Conservation (phyloP, 2,113 vertebrate genomes). For the Archocentrus centrarchus region DNA sequence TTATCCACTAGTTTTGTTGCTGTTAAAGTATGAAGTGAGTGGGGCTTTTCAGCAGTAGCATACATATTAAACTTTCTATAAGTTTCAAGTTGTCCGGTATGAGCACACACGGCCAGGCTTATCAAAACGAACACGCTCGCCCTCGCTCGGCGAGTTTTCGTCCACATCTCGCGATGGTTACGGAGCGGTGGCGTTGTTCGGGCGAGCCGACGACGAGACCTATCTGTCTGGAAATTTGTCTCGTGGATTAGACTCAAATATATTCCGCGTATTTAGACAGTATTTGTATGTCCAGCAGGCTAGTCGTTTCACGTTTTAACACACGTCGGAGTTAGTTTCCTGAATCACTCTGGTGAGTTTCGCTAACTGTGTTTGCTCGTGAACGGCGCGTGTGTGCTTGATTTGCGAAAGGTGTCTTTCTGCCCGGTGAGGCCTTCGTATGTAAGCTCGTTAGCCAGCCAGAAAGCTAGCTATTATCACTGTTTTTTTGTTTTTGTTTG, state of each 20-base stretch:
- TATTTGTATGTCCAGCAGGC: constrained; percentile 26
- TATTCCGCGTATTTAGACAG: constrained; percentile 38
- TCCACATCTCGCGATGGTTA: constrained; percentile 70
- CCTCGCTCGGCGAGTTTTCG: neutral
- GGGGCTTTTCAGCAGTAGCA: neutral
- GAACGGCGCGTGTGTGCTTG: constrained; percentile 56
- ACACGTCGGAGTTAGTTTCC: constrained; percentile 28
- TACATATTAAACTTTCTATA: neutral
- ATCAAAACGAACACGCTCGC: neutral
- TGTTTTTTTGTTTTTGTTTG: neutral
- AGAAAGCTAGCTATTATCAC: constrained; percentile 7
- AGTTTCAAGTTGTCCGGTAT: neutral
- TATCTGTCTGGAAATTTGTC: constrained; percentile 79
- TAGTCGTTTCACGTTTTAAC: constrained; percentile 17
- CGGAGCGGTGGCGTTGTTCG: constrained; percentile 75
- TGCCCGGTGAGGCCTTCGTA: constrained; percentile 71
- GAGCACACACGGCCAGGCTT: neutral
- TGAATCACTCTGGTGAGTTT: constrained; percentile 70
- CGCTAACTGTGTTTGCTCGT: constrained; percentile 54
- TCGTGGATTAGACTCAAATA: constrained; percentile 66
- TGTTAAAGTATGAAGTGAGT: neutral
- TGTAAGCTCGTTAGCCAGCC: constrained; percentile 40
- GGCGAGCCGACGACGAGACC: constrained; percentile 76
- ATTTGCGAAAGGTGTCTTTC: constrained; percentile 58
- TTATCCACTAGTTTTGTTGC: neutral